A percentile compares a stretch with the other conserved stretches of the same genome.
These are phyloP conservation scores for Candoia aspera DNA, from an alignment of 2,113 vertebrate genomes.

Conservation along the genomic window DNA sequence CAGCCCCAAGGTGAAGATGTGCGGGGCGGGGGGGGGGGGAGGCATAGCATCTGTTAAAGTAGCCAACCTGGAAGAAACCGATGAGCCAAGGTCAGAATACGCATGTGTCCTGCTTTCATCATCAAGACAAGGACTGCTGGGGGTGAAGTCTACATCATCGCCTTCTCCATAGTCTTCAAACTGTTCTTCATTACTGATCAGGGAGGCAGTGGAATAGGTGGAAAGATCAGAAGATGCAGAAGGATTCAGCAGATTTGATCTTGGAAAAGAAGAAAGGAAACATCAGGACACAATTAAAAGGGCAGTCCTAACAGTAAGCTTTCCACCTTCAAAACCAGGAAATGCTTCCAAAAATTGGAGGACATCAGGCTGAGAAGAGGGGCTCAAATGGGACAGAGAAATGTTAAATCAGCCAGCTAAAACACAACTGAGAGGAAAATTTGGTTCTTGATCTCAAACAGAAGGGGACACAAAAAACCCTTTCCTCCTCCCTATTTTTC, in stretches of 20 bases:
- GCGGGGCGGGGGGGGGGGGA: background rate
- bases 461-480: background rate
- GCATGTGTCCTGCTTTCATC: conserved; percentile 90
- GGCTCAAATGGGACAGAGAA: background rate
- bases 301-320: conserved; percentile 13
- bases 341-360: background rate
- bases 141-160: conserved; percentile 89
- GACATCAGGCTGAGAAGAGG: background rate
- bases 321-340: background rate
- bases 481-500: background rate
- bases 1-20: background rate
- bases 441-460: background rate
- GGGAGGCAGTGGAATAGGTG: conserved; percentile 88
- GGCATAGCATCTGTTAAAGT: conserved; percentile 34
- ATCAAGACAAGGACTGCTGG: conserved; percentile 90
- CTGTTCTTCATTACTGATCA: conserved; percentile 93
- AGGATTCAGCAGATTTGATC: conserved; percentile 81
- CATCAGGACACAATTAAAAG: conserved; percentile 52
- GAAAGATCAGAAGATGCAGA: conserved; percentile 90
- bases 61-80: conserved; percentile 91
- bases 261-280: conserved; percentile 67
- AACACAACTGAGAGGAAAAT: background rate
- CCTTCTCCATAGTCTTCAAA: conserved; percentile 98
- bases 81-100: conserved; percentile 93
- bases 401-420: background rate